Evolutionary conservation across 2,888 invertebrate genomes (phyloP), one percentile per base, ranked within the genome.

Genomic region (Cerastis rubricosa): DNA sequence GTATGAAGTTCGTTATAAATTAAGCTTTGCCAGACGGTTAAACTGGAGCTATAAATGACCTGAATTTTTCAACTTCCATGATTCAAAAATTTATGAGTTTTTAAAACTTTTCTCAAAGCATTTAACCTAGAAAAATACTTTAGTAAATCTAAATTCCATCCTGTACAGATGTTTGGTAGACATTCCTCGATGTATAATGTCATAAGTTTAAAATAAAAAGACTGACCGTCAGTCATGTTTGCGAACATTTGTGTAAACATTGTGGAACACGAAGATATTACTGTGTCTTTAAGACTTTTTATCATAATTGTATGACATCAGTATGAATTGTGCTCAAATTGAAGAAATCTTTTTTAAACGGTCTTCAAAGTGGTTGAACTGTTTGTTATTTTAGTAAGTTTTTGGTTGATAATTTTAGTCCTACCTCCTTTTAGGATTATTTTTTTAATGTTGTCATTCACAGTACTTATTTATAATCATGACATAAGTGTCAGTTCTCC

Each of bases 161-260:
- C 57, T 67, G 45, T 45, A 14, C 70, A 81, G 71, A 69, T 35
- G 66, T 85, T 68, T 57, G 43, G 29, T 71, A 45, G 43, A 68
- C 72, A 85, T 85, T 78, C 81, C 68, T 74, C 68, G 51, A 40
- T 66, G 57, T 76, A 66, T 71, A 66, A 47, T 81, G 76, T 81
- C 76, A 85, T 75, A 81, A 76, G 29, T 68, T 51, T 63, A 69
- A 72, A 70, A 81, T 74, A 74, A 73, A 79, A 78, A 54, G 63
- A 35, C 51, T 29, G 73, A 57, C 71, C 67, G 76, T 47, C 77
- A 65, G 63, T 84, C 74, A 68, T 72, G 29, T 70, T 17, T 45
- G 17, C 11, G 51, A 47, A 68, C 87, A 85, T 76, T 76, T 85
- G 78, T 78, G 76, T 85, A 87, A 87, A 85, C 78, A 84, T 11